phyloP scores from a whole-genome alignment of 2,113 vertebrate species.

The Pterocles gutturalis region DNA sequence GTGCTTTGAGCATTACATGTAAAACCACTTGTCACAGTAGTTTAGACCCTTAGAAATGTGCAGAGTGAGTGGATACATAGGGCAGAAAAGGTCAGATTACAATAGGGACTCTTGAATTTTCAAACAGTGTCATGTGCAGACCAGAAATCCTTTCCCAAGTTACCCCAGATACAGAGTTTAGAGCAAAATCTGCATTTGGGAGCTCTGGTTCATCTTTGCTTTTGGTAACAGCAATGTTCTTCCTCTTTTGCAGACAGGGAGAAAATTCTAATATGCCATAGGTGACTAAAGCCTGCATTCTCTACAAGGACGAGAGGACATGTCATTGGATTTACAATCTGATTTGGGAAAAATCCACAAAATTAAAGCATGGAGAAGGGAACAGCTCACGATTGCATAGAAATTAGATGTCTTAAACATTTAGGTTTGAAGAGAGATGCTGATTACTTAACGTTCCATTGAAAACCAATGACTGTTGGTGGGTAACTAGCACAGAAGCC shows the following conservation, averaged over 20 bases:
- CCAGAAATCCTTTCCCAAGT: not conserved
- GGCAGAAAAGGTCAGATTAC: not conserved
- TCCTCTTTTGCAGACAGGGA: not conserved
- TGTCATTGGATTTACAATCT: not conserved
- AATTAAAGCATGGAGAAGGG: not conserved
- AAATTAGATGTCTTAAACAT: not conserved
- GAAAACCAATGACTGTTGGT: accelerated
- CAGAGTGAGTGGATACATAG: not conserved
- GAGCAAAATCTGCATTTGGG: not conserved
- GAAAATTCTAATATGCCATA: not conserved
- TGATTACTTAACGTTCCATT: not conserved
- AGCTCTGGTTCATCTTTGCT: not conserved
- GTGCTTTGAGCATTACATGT: not conserved
- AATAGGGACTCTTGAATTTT: not conserved
- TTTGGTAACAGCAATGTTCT: not conserved
- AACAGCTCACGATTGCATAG: not conserved
- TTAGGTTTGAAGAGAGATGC: not conserved
- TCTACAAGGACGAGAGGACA: not conserved
- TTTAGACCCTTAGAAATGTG: not conserved
- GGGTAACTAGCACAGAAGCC: not conserved
- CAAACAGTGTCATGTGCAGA: not conserved
- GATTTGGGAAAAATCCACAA: not conserved
- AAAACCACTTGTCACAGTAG: not conserved
- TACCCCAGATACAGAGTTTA: not conserved
- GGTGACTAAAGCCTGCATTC: not conserved